Percentiles rank a stretch among this genome's conserved stretches.
Evolutionary conservation across 2,888 invertebrate genomes (phyloP).

Genomic region (Patella depressa): DNA sequence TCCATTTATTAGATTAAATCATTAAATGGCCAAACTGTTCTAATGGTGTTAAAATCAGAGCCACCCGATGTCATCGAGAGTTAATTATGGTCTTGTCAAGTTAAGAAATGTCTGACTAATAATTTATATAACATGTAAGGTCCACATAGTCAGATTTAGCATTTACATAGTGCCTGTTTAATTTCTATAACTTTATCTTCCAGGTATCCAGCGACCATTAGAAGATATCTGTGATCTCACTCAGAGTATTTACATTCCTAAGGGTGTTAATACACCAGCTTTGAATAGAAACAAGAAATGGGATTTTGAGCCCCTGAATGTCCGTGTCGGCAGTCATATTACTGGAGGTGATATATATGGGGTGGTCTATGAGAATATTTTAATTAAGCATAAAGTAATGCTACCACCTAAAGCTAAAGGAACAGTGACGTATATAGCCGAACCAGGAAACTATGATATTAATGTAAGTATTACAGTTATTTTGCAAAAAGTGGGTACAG

Average conservation of each 20-base stretch:
- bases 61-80: too few species aligned
- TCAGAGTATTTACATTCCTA: conserved; percentile 98
- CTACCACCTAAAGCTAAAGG: conserved; percentile 95
- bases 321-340: conserved; percentile 88
- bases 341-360: conserved; percentile 99
- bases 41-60: too few species aligned
- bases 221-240: conserved; percentile 94
- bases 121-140: too few species aligned
- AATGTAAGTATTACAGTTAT: conserved; percentile 78
- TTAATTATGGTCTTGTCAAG: too few species aligned
- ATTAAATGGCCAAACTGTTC: too few species aligned
- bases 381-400: conserved; percentile 97
- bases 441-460: conserved; percentile 90
- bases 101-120: too few species aligned
- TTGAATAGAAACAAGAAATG: conserved; percentile 85
- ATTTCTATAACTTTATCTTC: conserved; percentile 7
- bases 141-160: too few species aligned
- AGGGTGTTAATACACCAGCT: conserved; percentile 96
- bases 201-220: conserved; percentile 93
- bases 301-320: conserved; percentile 81
- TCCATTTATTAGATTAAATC: too few species aligned
- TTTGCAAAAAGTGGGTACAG: too few species aligned
- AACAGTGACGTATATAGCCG: conserved; percentile 95
- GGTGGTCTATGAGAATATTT: conserved; percentile 94
- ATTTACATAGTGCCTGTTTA: too few species aligned